Evolutionary conservation across 2,113 vertebrate species (phyloP), one percentile per base, ranked within the genome.

Genomic region (Speoplatyrhinus poulsoni): DNA sequence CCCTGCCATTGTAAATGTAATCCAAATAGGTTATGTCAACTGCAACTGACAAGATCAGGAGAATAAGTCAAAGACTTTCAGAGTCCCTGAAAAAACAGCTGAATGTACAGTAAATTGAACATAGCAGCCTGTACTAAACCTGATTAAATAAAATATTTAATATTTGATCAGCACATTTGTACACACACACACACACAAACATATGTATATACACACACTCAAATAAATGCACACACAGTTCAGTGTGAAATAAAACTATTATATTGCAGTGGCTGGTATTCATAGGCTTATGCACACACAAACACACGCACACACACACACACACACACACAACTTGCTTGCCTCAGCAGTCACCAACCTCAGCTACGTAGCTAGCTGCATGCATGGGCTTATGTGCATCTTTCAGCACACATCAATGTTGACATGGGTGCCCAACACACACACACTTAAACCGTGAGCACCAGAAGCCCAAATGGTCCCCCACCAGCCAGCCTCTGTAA

Each of bases 1-100:
- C 17, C 52, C 19, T 46, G 17, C n/a, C 33, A 54, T 61, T 61
- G 46, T 16, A 60, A 32, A 62, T 1, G 49, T 50, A 47, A 56
- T 62, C 16, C 60, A 70, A 6, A 12, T 47, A 19, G 62, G 33
- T 62, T 33, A 52, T 53, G 58, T 71, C 48, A 68, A 52, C 32
- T 47, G 12, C 65, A 19, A 19, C 26, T 26, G 26, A 46, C 63
- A 58, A 63, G 36, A 65, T 75, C 75, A 84, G 77, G 63, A 75
- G 65, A 72, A 82, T 46, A 72, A 66, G 62, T 83, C 67, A 67
- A 68, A 60, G 1, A 3, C n/a, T 10, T 15, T 54, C 56, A n/a
- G 55, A n/a, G 56, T 46, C 64, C 12, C 56, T 76, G 53, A 80
- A 75, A 80, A 77, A 77, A 59, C 79, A 81, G 74, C 78, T 82